Evolutionary conservation across 2,888 invertebrate genomes (phyloP).

Genomic region (Scelioninae gen. 1): DNA sequence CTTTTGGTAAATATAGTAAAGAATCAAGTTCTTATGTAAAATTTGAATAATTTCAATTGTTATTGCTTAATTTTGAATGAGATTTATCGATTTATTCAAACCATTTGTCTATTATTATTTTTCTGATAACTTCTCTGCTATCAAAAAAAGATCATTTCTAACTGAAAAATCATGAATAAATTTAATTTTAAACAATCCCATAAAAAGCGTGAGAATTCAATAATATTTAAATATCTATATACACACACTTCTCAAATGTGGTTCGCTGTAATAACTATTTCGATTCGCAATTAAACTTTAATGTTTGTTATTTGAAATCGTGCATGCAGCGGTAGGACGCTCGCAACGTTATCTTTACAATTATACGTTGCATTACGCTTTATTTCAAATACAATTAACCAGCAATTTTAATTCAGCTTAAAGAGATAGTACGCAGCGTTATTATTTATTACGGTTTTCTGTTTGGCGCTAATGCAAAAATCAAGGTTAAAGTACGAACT

Average conservation of each 20-base stretch:
- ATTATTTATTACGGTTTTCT: constrained; percentile 48
- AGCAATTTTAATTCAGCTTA: constrained; percentile 55
- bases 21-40: too few relatives aligned
- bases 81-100: too few relatives aligned
- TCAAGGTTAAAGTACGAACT: constrained; percentile 62
- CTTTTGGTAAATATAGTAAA: too few relatives aligned
- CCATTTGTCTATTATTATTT: too few relatives aligned
- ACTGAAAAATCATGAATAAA: too few relatives aligned
- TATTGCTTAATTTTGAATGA: too few relatives aligned
- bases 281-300: constrained; percentile 49
- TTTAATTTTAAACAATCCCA: too few relatives aligned
- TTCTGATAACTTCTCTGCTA: too few relatives aligned
- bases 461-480: constrained; percentile 54
- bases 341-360: constrained; percentile 41
- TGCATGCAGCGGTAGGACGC: constrained; percentile 11
- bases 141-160: too few relatives aligned
- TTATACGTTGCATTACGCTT: constrained; percentile 58
- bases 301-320: constrained; percentile 66
- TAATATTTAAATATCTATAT: constrained; percentile 5
- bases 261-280: constrained; percentile 34
- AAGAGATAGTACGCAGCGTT: constrained; percentile 53
- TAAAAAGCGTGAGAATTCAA: constrained; percentile 35
- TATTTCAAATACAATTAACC: constrained; percentile 60
- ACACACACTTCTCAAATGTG: too few relatives aligned
- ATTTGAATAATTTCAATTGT: too few relatives aligned